These are phyloP conservation scores for Gnathonemus echidnorhynchus DNA, from an alignment of 2,113 vertebrate species.

Conservation along the genomic window DNA sequence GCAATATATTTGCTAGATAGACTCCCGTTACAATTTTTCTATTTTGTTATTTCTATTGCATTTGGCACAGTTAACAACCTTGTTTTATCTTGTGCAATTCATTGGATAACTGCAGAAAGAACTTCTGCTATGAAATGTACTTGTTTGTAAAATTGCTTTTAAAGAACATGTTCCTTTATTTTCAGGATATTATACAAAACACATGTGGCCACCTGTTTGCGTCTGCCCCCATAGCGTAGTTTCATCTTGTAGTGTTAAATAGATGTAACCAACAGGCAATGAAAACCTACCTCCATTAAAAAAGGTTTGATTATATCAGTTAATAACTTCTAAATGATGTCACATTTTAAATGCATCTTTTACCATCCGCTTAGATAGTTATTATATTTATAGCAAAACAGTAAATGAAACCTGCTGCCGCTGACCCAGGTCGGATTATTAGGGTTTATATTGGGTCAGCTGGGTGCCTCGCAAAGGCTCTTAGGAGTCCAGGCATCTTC, in stretches of 20 bases:
- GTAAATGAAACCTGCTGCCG: not conserved
- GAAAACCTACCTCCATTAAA: not conserved
- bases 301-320: not conserved
- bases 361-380: not conserved
- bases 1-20: not conserved
- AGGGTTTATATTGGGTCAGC: not conserved
- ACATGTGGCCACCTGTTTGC: not conserved
- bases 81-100: not conserved
- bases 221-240: not conserved
- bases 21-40: not conserved
- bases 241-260: not conserved
- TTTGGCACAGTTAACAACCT: not conserved
- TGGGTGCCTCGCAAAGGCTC: not conserved
- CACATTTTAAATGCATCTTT: not conserved
- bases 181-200: not conserved
- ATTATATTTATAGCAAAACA: not conserved
- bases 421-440: not conserved
- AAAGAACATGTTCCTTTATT: not conserved
- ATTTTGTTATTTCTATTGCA: not conserved
- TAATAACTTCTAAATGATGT: not conserved
- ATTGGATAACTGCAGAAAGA: not conserved
- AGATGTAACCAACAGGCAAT: not conserved
- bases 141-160: not conserved
- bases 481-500: not conserved
- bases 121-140: not conserved